These are phyloP conservation scores for Desoria tigrina DNA, from an alignment of 2,888 invertebrate species.

Conservation along the genomic window DNA sequence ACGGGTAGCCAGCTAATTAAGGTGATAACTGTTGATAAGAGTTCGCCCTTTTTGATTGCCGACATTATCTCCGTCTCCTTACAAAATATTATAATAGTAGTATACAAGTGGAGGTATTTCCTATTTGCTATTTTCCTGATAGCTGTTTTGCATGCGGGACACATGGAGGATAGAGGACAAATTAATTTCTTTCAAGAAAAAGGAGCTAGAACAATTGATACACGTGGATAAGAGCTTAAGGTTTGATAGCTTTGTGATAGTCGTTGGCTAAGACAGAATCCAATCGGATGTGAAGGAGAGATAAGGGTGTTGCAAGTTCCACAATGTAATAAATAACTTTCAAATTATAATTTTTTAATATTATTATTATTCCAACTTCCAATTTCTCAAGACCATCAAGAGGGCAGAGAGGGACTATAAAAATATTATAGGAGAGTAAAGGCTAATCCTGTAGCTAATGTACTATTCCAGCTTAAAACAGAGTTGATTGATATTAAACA, in stretches of 20 bases:
- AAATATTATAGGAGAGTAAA: too few species aligned
- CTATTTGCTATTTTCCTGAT: neutral
- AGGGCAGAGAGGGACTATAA: neutral
- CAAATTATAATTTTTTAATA: neutral
- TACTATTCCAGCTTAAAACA: constrained; percentile 5
- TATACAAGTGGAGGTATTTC: too few species aligned
- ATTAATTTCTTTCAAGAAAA: neutral
- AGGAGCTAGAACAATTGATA: constrained; percentile 4
- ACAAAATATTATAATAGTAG: neutral
- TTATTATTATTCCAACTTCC: too few species aligned
- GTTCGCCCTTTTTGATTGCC: constrained; percentile 17
- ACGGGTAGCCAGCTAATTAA: constrained; percentile 22
- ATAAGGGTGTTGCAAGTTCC: constrained; percentile 12
- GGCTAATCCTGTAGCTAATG: too few species aligned
- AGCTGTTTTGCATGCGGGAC: neutral
- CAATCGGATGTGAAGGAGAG: constrained; percentile 4
- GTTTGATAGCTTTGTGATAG: too few species aligned
- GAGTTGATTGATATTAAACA: neutral
- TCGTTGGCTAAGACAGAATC: neutral
- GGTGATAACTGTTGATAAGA: constrained; percentile 16
- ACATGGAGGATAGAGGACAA: neutral
- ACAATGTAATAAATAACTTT: constrained; percentile 9
- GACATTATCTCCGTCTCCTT: neutral
- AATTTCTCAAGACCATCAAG: neutral
- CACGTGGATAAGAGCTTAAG: too few species aligned